Base-by-base conservation (phyloP, 1,140 invertebrate genomes). In the Trichogramma pretiosum region DNA sequence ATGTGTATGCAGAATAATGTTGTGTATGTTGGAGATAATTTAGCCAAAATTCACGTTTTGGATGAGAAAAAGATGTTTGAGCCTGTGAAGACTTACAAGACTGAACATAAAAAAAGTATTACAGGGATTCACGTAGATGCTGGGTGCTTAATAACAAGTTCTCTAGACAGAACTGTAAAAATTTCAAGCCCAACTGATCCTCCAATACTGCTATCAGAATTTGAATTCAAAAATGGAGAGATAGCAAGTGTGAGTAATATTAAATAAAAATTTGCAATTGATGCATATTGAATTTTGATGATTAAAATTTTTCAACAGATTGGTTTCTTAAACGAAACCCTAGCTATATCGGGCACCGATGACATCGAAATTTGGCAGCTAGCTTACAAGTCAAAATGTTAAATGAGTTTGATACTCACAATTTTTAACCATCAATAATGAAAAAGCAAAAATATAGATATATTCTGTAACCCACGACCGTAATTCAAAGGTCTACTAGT, bases 161-260 rank as follows among this genome's bases (percentile, higher is more conserved):
- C 67, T 3, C 54, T 56, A 28, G 68, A 71, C 28, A 57, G 56
- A 18, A 67, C 63, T 21, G 63, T 69, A 5, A 53, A 60, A 54
- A 61, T 71, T 50, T 56, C 46, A 13, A 63, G 63, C 40, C 62
- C 68, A 4, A 71, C 67, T 1, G 62, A 68, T 54, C 64, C 62
- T 30, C 67, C 66, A 8, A 54, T 54, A 41, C 34, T 42, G 5
- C 26, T 71, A 5, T 44, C 51, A 9, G 59, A 55, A 8, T 52
- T 68, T n/a, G 32, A 35, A 9, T 62, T 56, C 28, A 40, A 41
- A 10, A 58, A 60, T 17, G 67, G 67, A 10, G 62, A 63, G 48
- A 60, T 70, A 37, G 62, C 65, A 13, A 56, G 59, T 30, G 67
- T 71, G 48, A 62, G 63, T 63, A 36, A 22, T 21, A 13, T 23